phyloP scores from a whole-genome alignment of 2,888 invertebrate species.

The Xestobium rufovillosum region DNA sequence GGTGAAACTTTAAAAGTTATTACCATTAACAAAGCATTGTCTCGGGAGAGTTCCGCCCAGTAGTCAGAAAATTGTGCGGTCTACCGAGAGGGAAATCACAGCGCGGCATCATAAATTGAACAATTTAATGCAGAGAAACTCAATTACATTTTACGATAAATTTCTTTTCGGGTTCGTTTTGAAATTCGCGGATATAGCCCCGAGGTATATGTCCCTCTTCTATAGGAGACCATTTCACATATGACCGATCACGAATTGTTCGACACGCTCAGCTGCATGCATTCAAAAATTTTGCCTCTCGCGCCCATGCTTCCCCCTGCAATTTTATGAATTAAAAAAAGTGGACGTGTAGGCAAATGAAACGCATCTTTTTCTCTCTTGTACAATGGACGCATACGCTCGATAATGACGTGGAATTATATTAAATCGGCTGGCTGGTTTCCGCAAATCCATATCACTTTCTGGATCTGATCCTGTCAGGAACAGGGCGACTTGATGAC shows the following conservation, averaged over 20 bases:
- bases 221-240: conserved; percentile 55
- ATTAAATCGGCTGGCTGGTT: not conserved
- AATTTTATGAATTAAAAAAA: too few relatives aligned
- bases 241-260: conserved; percentile 58
- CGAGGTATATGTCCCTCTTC: conserved; percentile 26
- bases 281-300: conserved; percentile 44
- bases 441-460: conserved; percentile 31
- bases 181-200: conserved; percentile 35
- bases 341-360: too few relatives aligned
- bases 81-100: conserved; percentile 41
- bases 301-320: conserved; percentile 30
- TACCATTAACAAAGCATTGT: conserved; percentile 33
- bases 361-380: too few relatives aligned
- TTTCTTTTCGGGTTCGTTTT: conserved; percentile 37
- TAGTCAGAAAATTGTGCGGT: conserved; percentile 29
- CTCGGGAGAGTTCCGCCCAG: conserved; percentile 22
- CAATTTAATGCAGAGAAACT: conserved; percentile 43
- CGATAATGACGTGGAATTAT: not conserved
- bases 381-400: too few relatives aligned
- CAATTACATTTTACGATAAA: conserved; percentile 36
- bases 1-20: conserved; percentile 27
- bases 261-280: conserved; percentile 58
- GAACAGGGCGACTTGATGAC: conserved; percentile 29
- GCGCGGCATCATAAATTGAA: conserved; percentile 45
- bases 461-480: conserved; percentile 29